phyloP scores from a whole-genome alignment of 35 echinoderm and acorn worm genomes.

The Apostichopus californicus region DNA sequence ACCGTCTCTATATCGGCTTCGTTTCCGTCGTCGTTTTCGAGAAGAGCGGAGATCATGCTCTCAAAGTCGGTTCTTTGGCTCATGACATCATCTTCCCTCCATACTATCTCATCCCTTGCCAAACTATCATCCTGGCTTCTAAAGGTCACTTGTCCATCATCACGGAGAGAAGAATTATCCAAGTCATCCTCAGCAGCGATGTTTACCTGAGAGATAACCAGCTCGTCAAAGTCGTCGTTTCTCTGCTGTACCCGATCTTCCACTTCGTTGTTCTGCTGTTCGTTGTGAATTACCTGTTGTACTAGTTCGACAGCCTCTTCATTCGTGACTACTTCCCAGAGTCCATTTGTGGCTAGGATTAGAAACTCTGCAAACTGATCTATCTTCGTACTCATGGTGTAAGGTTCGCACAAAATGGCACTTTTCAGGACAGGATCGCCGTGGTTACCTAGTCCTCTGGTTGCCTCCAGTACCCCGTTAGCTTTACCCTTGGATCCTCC shows the following conservation, averaged over 20 bases:
- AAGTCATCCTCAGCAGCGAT: constrained; percentile 40
- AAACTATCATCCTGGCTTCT: not conserved
- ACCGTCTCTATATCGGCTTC: constrained; percentile 93
- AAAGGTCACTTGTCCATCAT: not conserved
- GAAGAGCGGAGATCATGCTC: constrained; percentile 79
- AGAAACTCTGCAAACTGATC: constrained; percentile 93
- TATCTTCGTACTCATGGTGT: constrained; percentile 78
- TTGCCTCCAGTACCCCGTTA: constrained; percentile 93
- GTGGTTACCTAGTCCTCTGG: constrained; percentile 93
- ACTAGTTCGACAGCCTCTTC: constrained; percentile 78
- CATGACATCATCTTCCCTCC: constrained; percentile 39
- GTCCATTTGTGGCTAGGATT: constrained; percentile 82
- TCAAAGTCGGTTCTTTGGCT: constrained; percentile 78
- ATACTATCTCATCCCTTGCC: not conserved
- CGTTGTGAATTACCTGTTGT: constrained; percentile 51
- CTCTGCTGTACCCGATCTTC: not conserved
- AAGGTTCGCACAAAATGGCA: constrained; percentile 84
- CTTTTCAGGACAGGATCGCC: constrained; percentile 89
- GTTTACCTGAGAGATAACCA: constrained; percentile 49
- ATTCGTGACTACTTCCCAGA: constrained; percentile 83
- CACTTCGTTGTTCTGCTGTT: not conserved
- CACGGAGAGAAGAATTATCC: not conserved
- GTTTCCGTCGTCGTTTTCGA: constrained; percentile 84
- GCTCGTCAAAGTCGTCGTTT: constrained; percentile 40
- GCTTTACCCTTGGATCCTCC: constrained; percentile 68